Base-by-base conservation (phyloP, 2,888 invertebrate genomes). In the Dorcus hopei region DNA sequence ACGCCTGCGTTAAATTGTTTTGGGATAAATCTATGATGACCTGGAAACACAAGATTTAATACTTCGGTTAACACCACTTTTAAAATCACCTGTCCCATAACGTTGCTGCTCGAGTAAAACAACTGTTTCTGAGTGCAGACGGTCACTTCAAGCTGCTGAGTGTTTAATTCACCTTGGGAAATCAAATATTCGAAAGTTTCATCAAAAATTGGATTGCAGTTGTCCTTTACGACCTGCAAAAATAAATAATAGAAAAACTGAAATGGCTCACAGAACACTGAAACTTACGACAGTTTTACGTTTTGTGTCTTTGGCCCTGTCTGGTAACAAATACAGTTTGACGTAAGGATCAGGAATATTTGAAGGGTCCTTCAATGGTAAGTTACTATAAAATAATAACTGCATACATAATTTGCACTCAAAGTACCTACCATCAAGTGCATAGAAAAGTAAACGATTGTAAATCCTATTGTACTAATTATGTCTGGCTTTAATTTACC, bases 301-400 rank as follows among this genome's bases (percentile, higher is more conserved):
- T 77, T 95, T 95, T 0, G 91, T 88, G 65, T 93, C 93, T 78
- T 91, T 93, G 49, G 89, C 85, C 55, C 92, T 85, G 55, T 91
- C 92, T 0, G 95, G 95, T 60, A 94, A 80, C 64, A 95, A 80
- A 75, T 95, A 93, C 33, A 95, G 76, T 75, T 95, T 95, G 0
- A 95, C 93, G 74, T 95, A 95, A 0, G 94, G 91, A 80, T 95
- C 94, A 1, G 94, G 95, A 70, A 93, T 87, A 74, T 89, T 92
- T 62, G 85, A 83, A 1, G 90, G 89, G 75, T 93, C 93, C 70
- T 90, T 90, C 45, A 87, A 79, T 1, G 92, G 91, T 70, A 94
- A 84, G 77, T 93, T 89, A 70, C 91, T 91, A 74, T 52, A 73
- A 19, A 74, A 61, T 61, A 51, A 51, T 40, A 19, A 19, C 33